These are phyloP conservation scores for Notechis scutatus DNA, from an alignment of 2,113 vertebrate species.

Conservation along the genomic window DNA sequence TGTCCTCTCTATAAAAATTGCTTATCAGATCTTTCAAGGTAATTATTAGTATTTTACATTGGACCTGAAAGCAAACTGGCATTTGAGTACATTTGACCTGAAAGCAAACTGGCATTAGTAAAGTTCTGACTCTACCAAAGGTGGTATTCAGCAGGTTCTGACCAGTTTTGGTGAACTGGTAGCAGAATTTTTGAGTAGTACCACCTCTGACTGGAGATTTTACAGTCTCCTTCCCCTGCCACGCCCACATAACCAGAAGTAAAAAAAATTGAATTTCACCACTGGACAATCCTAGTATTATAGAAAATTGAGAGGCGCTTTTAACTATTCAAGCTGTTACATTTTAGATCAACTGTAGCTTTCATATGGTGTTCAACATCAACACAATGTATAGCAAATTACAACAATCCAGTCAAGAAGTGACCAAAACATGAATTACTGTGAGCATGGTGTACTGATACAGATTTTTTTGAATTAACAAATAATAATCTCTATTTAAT, in stretches of 20 bases:
- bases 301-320: background rate
- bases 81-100: too few relatives aligned
- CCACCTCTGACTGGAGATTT: too few relatives aligned
- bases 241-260: too few relatives aligned
- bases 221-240: too few relatives aligned
- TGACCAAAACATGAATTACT: background rate
- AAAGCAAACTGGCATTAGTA: too few relatives aligned
- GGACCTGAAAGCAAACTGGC: background rate
- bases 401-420: background rate
- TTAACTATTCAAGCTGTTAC: background rate
- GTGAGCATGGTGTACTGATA: background rate
- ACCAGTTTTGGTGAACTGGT: too few relatives aligned
- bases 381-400: background rate
- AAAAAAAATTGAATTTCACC: too few relatives aligned
- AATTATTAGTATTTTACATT: background rate
- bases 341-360: background rate
- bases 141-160: too few relatives aligned
- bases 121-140: background rate
- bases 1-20: background rate
- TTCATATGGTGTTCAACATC: background rate
- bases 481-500: background rate
- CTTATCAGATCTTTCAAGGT: background rate
- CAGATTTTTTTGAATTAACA: background rate
- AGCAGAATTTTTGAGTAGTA: too few relatives aligned
- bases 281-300: background rate